Evolutionary conservation across 2,888 invertebrate genomes (phyloP).

Genomic region (Chelonus formosanus): DNA sequence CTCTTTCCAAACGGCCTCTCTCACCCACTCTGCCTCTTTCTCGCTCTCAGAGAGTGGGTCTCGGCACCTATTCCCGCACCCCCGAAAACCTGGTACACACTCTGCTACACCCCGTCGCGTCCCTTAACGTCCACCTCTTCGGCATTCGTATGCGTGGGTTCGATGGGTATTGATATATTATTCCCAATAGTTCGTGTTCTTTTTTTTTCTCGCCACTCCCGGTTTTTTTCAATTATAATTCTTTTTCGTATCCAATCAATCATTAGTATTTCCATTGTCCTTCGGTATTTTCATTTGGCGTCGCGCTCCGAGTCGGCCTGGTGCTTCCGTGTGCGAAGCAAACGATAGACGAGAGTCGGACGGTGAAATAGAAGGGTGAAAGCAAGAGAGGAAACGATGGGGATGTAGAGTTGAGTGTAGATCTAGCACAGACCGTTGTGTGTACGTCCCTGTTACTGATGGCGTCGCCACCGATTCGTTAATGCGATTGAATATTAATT

Average conservation of each 20-base stretch:
- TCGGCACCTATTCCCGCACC: constrained; percentile 23
- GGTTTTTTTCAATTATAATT: constrained; percentile 66
- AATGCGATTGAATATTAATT: constrained; percentile 64
- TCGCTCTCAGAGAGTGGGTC: constrained; percentile 20
- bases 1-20: constrained; percentile 43
- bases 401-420: constrained; percentile 35
- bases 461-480: constrained; percentile 60
- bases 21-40: constrained; percentile 15
- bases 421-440: constrained; percentile 32
- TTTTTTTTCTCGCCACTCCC: constrained; percentile 50
- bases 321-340: constrained; percentile 24
- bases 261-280: constrained; percentile 66
- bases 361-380: constrained; percentile 10
- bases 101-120: constrained; percentile 22
- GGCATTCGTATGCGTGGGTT: constrained; percentile 65
- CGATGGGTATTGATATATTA: constrained; percentile 66
- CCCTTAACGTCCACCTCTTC: constrained; percentile 39
- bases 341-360: constrained; percentile 1
- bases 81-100: constrained; percentile 23
- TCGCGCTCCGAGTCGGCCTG: constrained; percentile 52
- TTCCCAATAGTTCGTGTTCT: constrained; percentile 64
- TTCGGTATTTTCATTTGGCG: constrained; percentile 65
- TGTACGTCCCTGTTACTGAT: constrained; percentile 45
- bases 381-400: constrained; percentile 16
- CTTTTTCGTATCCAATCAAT: constrained; percentile 66